phyloP scores from a whole-genome alignment of 2,888 invertebrate species.

The Nycteola revayana region DNA sequence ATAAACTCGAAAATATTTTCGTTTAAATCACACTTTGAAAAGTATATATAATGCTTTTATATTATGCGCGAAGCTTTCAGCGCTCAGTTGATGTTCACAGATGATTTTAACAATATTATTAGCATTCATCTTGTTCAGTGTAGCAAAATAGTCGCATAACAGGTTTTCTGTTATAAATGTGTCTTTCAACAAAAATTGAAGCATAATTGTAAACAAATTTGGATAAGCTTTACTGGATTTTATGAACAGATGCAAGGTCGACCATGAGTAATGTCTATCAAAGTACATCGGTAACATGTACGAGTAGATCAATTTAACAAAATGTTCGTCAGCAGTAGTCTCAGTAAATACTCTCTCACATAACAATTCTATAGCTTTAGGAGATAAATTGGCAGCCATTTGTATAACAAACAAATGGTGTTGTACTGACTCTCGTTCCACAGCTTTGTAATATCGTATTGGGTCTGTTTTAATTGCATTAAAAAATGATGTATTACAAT shows the following conservation, averaged over 20 bases:
- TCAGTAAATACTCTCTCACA: conserved; percentile 10
- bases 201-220: conserved; percentile 1
- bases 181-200: conserved; percentile 5
- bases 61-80: conserved; percentile 7
- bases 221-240: conserved; percentile 19
- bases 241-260: conserved; percentile 14
- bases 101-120: conserved; percentile 7
- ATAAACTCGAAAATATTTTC: conserved; percentile 8
- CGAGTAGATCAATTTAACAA: conserved; percentile 10
- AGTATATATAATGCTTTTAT: conserved; percentile 7
- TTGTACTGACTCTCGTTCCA: conserved; percentile 9
- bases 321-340: conserved; percentile 3
- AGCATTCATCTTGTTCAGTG: conserved; percentile 4
- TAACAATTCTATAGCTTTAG: conserved; percentile 9
- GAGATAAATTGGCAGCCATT: conserved; percentile 11
- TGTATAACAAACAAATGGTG: conserved; percentile 1
- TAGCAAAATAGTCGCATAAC: conserved; percentile 14
- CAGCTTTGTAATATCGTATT: conserved; percentile 2
- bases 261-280: conserved; percentile 14
- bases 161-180: conserved; percentile 6
- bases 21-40: conserved; percentile 8
- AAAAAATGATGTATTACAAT: too few relatives aligned
- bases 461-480: too few relatives aligned
- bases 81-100: neutral
- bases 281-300: conserved; percentile 12